A percentile compares a stretch with the other conserved stretches of the same genome.
Conservation (phyloP, 2,888 invertebrate species). For the Petrolisthes manimaculis region DNA sequence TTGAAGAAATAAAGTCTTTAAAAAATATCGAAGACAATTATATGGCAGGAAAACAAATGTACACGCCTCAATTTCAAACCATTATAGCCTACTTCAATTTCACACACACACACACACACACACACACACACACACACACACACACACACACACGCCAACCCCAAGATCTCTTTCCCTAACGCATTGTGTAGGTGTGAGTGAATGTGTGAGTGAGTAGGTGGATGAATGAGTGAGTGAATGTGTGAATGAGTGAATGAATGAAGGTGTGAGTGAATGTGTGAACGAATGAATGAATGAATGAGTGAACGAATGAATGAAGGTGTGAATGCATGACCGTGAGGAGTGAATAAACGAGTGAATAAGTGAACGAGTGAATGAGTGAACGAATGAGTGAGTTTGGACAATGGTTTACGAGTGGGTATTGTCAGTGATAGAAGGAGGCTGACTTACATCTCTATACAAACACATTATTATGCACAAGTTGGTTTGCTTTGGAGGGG, state of each 20-base stretch:
- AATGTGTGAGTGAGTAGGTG: neutral
- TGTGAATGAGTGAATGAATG: neutral
- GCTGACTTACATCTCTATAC: too few species aligned
- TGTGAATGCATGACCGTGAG: neutral
- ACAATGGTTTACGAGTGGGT: too few species aligned
- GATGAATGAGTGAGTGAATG: neutral
- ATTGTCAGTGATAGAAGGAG: too few species aligned
- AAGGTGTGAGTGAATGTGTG: neutral
- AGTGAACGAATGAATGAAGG: neutral
- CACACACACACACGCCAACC: slow-evolving; percentile 9
- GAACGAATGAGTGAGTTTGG: neutral
- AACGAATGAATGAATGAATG: neutral
- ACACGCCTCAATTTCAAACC: too few species aligned
- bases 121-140: slow-evolving; percentile 25
- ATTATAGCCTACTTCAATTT: slow-evolving; percentile 16
- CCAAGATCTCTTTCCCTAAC: neutral
- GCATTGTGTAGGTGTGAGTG: neutral
- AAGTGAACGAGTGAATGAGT: neutral
- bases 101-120: slow-evolving; percentile 17
- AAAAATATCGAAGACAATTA: too few species aligned
- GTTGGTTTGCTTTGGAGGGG: neutral
- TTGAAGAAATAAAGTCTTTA: too few species aligned
- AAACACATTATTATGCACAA: neutral
- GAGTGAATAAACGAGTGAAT: neutral
- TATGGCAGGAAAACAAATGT: too few species aligned